Evolutionary conservation across 2,113 vertebrate genomes (phyloP), one percentile per base, ranked within the genome.

Genomic region (Corynorhinus townsendii): DNA sequence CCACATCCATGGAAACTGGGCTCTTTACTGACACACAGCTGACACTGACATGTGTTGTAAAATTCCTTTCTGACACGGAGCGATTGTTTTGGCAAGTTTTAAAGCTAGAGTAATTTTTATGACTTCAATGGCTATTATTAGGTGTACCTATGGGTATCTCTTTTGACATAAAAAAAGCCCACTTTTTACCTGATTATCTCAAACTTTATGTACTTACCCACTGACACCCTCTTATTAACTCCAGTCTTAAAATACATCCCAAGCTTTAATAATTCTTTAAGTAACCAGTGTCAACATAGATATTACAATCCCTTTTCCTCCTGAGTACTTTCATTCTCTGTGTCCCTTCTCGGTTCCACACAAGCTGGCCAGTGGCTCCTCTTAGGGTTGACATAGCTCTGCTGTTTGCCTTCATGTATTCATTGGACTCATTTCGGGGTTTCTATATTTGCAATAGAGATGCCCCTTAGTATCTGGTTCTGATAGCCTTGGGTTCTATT

Each of bases 41-140:
- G 95, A 85, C 30, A 82, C 15, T 33, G 69, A 86, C 66, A 56
- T 3, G 7, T 90, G 87, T 69, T 49, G 33, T 40, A 73, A 73
- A 82, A 83, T 79, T 88, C 26, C 54, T 35, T 81, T 86, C 49
- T 33, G n/a, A 83, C 93, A 69, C 71, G 22, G 92, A 87, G 56
- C 20, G 15, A 69, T 83, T 83, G 20, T 71, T 93, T 71, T 93
- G 88, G 96, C 82, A 95, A 90, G 38, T 85, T 59, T 77, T 86
- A 71, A 92, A 52, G 33, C 85, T n/a, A 89, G 20, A 59, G 38
- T 35, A 72, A 72, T 73, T 90, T 66, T 83, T 88, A 88, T 77
- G 33, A 76, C 30, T 86, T 17, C 4, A 7, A 5, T 79, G 35
- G 5, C 11, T 85, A 35, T 83, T 72, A 33, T 77, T 22, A n/a